Evolutionary conservation across 1,140 invertebrate genomes (phyloP).

Genomic region (Drosophila virilis): DNA sequence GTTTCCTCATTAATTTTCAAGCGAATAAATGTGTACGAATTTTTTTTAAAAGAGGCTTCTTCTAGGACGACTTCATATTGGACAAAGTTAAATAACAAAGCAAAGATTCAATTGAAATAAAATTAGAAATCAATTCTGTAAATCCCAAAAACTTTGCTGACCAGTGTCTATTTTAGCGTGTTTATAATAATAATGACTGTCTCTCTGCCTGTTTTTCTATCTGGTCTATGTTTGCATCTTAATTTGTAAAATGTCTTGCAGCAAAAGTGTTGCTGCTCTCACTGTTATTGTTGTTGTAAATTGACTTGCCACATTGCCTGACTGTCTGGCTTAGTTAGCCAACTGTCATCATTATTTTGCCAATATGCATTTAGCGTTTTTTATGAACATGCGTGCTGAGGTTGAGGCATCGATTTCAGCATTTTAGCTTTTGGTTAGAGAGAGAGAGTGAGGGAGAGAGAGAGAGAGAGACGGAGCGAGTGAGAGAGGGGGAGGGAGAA

Average conservation of each 20-base stretch:
- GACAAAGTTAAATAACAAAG: too few relatives aligned
- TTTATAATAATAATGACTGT: slow-evolving; percentile 36
- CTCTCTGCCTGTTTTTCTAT: slow-evolving; percentile 5
- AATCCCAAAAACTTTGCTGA: slow-evolving; percentile 13
- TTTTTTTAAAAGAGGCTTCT: too few relatives aligned
- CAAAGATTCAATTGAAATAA: too few relatives aligned
- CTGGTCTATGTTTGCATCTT: slow-evolving; percentile 53
- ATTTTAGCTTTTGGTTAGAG: slow-evolving; percentile 1
- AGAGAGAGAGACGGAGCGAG: slow-evolving; percentile 9
- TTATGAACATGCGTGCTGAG: slow-evolving; percentile 70
- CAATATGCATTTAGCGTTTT: slow-evolving; percentile 81
- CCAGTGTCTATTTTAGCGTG: slow-evolving; percentile 42
- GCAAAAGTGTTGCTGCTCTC: slow-evolving; percentile 24
- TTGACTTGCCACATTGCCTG: slow-evolving; percentile 42
- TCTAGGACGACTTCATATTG: too few relatives aligned
- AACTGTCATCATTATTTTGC: slow-evolving; percentile 79
- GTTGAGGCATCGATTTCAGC: slow-evolving; percentile 39
- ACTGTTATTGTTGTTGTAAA: slow-evolving; percentile 17
- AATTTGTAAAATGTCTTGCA: slow-evolving; percentile 70
- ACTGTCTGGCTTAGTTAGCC: slow-evolving; percentile 72
- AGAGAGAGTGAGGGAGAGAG: slow-evolving; percentile 12
- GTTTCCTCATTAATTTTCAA: too few relatives aligned
- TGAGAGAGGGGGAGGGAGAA: slow-evolving; percentile 1
- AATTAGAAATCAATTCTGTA: too few relatives aligned
- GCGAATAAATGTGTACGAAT: too few relatives aligned